Evolutionary conservation across 1,140 invertebrate species (phyloP).

Genomic region (Homalodisca vitripennis): DNA sequence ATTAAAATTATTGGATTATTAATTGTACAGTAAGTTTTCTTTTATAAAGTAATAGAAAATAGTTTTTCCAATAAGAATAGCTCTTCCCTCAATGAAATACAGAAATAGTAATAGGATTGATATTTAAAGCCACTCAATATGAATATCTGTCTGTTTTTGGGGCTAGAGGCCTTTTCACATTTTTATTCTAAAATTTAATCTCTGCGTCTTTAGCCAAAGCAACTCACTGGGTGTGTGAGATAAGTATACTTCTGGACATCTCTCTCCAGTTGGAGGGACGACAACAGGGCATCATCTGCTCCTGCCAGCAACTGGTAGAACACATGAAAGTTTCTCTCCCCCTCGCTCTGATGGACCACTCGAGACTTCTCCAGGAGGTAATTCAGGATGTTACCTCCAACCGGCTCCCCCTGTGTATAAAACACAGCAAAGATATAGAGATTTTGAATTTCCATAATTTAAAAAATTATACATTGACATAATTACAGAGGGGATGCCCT

Average conservation of each 20-base stretch:
- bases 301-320: conserved; percentile 75
- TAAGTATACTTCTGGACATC: conserved; percentile 75
- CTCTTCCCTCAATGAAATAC: background rate
- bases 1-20: background rate
- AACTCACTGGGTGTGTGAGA: conserved; percentile 65
- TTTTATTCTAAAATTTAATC: background rate
- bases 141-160: background rate
- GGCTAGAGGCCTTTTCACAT: background rate
- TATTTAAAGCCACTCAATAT: background rate
- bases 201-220: background rate
- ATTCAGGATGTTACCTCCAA: conserved; percentile 86
- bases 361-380: conserved; percentile 86
- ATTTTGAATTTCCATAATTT: too few species aligned
- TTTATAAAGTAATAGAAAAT: too few species aligned
- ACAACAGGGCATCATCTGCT: conserved; percentile 64
- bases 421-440: too few species aligned
- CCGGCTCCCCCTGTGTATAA: conserved; percentile 75
- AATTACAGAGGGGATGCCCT: background rate
- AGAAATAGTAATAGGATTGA: background rate
- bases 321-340: conserved; percentile 76
- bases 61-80: too few species aligned
- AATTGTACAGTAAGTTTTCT: too few species aligned
- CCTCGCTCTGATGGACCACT: conserved; percentile 65
- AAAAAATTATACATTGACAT: conserved; percentile 11
- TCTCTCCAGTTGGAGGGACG: conserved; percentile 67